A percentile compares a stretch with the other conserved stretches of the same genome.
These are phyloP conservation scores for Trimorus sp. DNA, from an alignment of 2,888 invertebrate genomes.

Conservation along the genomic window DNA sequence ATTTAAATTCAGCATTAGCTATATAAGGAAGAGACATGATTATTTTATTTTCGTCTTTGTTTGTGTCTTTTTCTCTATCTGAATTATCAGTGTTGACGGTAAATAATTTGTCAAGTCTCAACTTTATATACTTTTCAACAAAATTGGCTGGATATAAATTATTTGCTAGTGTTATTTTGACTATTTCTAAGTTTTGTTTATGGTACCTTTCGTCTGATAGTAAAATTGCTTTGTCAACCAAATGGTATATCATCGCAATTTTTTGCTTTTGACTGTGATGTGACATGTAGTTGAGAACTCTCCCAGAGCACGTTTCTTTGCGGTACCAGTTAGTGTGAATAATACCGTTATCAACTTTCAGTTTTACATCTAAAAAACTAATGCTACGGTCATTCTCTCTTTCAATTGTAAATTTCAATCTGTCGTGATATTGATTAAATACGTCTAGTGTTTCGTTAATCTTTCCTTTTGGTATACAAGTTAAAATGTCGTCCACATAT, in stretches of 20 bases:
- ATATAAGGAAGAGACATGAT: no score
- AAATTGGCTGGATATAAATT: constrained; percentile 2
- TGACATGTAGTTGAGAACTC: constrained; percentile 5
- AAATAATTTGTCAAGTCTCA: background rate
- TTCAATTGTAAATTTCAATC: constrained; percentile 23
- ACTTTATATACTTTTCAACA: background rate
- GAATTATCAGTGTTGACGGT: no score
- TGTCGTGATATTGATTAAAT: background rate
- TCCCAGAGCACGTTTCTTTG: constrained; percentile 12
- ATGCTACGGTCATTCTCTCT: constrained; percentile 16
- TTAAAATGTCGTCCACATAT: constrained; percentile 2
- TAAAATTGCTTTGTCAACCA: constrained; percentile 8
- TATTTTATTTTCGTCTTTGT: no score
- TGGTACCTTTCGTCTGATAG: constrained; percentile 1
- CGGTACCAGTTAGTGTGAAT: constrained; percentile 1
- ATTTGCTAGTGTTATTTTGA: background rate
- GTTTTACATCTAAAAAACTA: constrained; percentile 6
- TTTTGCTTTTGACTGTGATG: constrained; percentile 3
- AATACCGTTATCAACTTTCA: background rate
- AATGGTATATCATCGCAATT: constrained; percentile 5
- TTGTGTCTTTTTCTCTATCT: no score
- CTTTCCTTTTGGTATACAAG: background rate
- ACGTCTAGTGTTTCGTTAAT: background rate
- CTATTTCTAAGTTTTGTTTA: background rate
- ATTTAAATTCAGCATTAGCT: background rate